phyloP scores from a whole-genome alignment of 2,797 vertebrate species.

The Lacerta agilis region DNA sequence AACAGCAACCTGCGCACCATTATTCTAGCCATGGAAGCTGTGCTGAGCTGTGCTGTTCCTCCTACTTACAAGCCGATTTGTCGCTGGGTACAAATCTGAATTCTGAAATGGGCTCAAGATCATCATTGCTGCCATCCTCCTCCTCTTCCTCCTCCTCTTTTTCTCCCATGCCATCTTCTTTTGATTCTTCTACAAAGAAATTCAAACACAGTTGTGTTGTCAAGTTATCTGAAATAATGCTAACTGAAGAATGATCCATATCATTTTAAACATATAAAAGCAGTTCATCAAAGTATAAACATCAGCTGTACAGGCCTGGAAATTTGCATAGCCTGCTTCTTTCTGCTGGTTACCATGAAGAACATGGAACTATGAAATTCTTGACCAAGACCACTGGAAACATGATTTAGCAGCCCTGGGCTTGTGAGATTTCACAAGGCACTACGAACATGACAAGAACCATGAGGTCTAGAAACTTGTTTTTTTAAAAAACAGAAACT shows the following conservation, averaged over 20 bases:
- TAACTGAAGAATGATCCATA: background rate
- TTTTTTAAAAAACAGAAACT: background rate
- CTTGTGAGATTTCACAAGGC: background rate
- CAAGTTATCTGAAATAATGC: background rate
- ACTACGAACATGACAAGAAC: background rate
- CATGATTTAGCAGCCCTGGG: background rate
- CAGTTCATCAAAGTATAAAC: background rate
- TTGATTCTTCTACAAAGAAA: slow-evolving; percentile 80
- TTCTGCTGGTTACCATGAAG: background rate
- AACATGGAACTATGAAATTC: background rate
- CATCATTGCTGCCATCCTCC: slow-evolving; percentile 80
- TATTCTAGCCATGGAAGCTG: background rate
- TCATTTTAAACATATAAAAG: background rate
- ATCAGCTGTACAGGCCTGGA: background rate
- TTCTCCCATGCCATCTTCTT: slow-evolving; percentile 82
- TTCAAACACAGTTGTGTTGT: background rate
- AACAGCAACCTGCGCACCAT: background rate
- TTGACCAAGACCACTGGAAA: too few species aligned
- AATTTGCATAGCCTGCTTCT: background rate
- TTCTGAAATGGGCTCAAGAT: slow-evolving; percentile 86
- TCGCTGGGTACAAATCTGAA: slow-evolving; percentile 94
- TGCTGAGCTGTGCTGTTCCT: background rate
- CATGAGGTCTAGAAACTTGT: background rate
- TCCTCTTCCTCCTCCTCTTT: slow-evolving; percentile 77
- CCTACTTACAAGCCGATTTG: slow-evolving; percentile 88